These are phyloP conservation scores for Crotalus helleri DNA, from an alignment of 2,113 vertebrate species.

Conservation along the genomic window DNA sequence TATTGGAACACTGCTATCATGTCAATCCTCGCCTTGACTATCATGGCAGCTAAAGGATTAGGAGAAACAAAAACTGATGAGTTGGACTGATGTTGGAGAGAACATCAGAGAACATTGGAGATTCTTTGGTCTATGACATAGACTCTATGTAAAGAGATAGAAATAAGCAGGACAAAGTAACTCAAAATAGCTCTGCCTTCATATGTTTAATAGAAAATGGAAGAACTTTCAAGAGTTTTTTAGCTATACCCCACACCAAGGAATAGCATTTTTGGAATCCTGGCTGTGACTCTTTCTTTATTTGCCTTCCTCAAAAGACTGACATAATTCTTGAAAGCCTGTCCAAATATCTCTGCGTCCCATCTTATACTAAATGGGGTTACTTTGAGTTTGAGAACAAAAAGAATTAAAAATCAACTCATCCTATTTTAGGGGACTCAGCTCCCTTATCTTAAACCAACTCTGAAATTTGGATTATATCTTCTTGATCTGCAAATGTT, in stretches of 20 bases:
- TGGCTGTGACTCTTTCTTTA: background rate
- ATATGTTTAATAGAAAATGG: background rate
- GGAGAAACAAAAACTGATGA: background rate
- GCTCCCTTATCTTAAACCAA: background rate
- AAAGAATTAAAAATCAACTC: background rate
- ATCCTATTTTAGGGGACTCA: background rate
- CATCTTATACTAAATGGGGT: background rate
- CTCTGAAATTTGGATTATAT: background rate
- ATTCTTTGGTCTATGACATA: background rate
- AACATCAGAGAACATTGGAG: background rate
- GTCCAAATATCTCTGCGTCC: background rate
- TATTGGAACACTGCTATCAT: too few species aligned
- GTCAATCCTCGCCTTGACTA: background rate
- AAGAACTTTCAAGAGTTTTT: background rate
- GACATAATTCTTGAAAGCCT: background rate
- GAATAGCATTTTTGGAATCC: background rate
- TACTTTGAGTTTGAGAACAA: background rate
- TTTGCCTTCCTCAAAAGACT: background rate
- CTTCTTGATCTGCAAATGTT: background rate
- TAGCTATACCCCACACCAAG: background rate
- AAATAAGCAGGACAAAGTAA: background rate
- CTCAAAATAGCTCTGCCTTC: background rate
- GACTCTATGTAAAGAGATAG: background rate
- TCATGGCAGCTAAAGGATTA: background rate
- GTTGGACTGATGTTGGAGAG: background rate